phyloP scores from a whole-genome alignment of 1,140 invertebrate genomes.

The Neodiprion pinetum region DNA sequence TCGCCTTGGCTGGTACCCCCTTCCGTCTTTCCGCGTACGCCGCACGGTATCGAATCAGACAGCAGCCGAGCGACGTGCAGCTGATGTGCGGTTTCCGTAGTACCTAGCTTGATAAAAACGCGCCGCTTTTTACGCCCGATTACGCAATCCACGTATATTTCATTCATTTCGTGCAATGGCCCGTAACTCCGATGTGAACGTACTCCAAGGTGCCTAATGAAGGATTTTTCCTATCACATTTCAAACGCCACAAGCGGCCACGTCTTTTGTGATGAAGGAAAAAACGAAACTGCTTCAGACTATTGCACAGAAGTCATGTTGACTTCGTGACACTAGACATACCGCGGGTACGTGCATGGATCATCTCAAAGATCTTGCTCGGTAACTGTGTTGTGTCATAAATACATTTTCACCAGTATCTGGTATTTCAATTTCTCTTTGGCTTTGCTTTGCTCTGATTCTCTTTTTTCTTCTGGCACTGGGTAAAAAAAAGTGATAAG shows the following conservation, averaged over 20 bases:
- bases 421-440: no score
- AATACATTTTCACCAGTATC: no score
- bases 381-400: no score
- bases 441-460: no score
- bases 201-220: neutral
- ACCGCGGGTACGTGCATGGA: no score
- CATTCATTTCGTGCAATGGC: neutral
- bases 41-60: neutral
- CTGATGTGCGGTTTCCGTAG: slow-evolving; percentile 4
- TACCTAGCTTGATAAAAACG: neutral
- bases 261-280: neutral
- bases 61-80: neutral
- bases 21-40: neutral
- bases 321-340: no score
- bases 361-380: no score
- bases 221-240: neutral
- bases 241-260: neutral
- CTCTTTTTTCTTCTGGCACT: no score
- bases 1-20: neutral
- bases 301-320: no score
- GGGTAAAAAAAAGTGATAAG: no score
- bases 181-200: neutral
- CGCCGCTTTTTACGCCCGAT: neutral
- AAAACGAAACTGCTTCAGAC: neutral
- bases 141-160: slow-evolving; percentile 5